These are phyloP conservation scores for Larimichthys crocea DNA, from an alignment of 2,113 vertebrate species.

Conservation along the genomic window DNA sequence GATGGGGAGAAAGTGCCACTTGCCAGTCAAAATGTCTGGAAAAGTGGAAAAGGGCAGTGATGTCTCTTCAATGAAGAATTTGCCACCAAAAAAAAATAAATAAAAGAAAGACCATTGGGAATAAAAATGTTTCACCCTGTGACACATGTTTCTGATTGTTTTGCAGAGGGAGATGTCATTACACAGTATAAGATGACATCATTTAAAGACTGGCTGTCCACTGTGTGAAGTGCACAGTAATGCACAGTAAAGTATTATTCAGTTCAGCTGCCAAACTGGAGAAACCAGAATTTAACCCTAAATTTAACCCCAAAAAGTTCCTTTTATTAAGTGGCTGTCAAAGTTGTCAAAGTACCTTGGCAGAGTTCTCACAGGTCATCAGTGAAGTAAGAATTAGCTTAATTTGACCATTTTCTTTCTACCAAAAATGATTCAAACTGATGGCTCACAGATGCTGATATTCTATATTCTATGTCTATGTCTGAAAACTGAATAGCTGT, in stretches of 20 bases:
- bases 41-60: background rate
- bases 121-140: background rate
- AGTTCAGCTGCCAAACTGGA: background rate
- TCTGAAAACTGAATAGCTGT: background rate
- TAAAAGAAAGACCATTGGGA: background rate
- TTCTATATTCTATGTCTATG: no score
- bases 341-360: constrained; percentile 16
- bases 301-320: background rate
- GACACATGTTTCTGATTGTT: background rate
- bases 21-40: background rate
- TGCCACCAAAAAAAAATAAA: background rate
- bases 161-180: background rate
- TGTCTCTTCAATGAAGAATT: background rate
- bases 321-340: constrained; percentile 5
- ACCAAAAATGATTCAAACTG: background rate
- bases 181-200: background rate
- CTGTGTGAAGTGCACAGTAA: background rate
- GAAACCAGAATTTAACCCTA: background rate
- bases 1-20: background rate
- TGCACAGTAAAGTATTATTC: background rate
- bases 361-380: background rate
- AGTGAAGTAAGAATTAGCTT: background rate
- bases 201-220: background rate
- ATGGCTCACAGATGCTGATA: background rate
- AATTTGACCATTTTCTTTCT: background rate